These are phyloP conservation scores for Phenganax stokvisi DNA, from an alignment of 92 coral and sea anemone species.

Conservation along the genomic window DNA sequence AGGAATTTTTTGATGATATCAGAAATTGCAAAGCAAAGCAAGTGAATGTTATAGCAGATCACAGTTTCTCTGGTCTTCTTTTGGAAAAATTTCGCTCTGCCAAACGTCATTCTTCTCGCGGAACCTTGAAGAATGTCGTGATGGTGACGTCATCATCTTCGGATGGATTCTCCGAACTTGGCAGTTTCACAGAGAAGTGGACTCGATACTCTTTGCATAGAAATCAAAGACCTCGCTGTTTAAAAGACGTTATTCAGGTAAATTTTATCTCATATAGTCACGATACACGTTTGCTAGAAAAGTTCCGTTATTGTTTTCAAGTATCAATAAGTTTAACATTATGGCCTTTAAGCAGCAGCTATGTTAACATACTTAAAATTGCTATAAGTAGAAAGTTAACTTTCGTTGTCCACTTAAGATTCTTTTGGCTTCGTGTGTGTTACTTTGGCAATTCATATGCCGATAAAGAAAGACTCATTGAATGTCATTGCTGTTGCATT, in stretches of 20 bases:
- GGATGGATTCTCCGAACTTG: conserved; percentile 7
- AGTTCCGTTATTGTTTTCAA: no score
- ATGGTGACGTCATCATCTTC: conserved; percentile 9
- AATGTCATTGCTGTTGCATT: no score
- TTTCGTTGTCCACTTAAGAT: no score
- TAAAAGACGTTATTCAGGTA: conserved; percentile 33
- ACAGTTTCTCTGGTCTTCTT: conserved; percentile 85
- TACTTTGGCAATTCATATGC: no score
- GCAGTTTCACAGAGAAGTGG: conserved; percentile 34
- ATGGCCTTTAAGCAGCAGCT: no score
- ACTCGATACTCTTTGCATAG: background rate
- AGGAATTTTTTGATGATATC: conserved; percentile 67
- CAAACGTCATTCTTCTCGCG: conserved; percentile 31
- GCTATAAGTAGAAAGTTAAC: no score
- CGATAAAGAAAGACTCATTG: no score
- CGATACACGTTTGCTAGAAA: no score
- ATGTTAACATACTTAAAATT: no score
- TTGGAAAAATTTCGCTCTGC: conserved; percentile 49
- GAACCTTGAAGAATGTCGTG: conserved; percentile 27
- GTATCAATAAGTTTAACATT: no score
- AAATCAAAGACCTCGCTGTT: conserved; percentile 20
- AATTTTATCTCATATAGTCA: background rate
- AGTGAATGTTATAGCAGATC: conserved; percentile 76
- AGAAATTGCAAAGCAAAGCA: conserved; percentile 71
- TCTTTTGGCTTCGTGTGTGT: no score